These are phyloP conservation scores for Catamblyrhynchus diadema DNA, from an alignment of 2,797 vertebrate genomes.

Conservation along the genomic window DNA sequence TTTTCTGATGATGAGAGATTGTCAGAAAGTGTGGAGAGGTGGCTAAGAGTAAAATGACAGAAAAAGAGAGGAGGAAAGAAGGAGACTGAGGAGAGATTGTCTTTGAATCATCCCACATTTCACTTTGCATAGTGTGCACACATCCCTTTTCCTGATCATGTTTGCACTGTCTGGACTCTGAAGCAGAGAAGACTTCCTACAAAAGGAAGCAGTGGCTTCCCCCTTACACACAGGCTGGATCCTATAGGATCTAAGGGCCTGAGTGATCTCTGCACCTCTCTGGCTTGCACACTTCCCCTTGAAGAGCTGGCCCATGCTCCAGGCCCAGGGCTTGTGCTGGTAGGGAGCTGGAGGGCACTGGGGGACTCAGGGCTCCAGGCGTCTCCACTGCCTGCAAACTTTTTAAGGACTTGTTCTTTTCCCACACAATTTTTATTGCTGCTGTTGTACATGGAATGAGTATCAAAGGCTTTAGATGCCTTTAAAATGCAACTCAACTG, in stretches of 20 bases:
- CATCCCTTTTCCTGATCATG: not conserved
- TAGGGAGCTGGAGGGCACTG: not conserved
- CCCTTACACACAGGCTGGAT: not conserved
- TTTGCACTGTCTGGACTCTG: not conserved
- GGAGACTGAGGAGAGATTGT: not conserved
- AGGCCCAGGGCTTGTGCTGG: not conserved
- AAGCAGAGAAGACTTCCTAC: not conserved
- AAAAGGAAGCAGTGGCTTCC: not conserved
- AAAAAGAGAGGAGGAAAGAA: not conserved
- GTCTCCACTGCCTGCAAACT: not conserved
- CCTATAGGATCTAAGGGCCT: not conserved
- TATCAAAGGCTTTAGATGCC: not conserved
- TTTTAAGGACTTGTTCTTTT: not conserved
- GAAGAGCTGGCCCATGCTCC: not conserved
- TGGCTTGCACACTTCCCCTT: not conserved
- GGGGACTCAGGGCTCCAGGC: accelerated
- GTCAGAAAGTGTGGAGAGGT: not conserved
- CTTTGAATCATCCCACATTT: not conserved
- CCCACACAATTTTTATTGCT: not conserved
- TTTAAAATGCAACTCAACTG: not conserved
- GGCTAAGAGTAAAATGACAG: not conserved
- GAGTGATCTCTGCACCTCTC: not conserved
- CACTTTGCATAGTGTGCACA: not conserved
- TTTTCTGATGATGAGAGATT: not conserved
- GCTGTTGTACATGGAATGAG: not conserved